Conservation (phyloP, 2,888 invertebrate species). For the Molorchus minor region DNA sequence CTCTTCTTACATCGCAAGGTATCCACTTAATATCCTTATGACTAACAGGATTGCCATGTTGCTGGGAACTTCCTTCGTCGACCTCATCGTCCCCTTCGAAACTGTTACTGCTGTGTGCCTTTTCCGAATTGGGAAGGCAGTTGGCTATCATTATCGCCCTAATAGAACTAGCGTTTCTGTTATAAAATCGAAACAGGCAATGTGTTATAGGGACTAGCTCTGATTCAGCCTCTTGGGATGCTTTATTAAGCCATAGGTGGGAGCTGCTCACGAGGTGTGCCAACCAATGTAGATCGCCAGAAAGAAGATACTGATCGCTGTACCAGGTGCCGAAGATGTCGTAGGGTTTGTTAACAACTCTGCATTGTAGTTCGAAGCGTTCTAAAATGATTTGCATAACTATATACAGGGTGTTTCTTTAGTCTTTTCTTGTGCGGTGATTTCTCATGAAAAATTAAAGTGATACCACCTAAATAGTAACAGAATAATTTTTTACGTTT, state of each 20-base stretch:
- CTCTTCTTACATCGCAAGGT: constrained; percentile 33
- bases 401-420: too few species aligned
- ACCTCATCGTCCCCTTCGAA: constrained; percentile 38
- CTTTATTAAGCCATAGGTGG: constrained; percentile 82
- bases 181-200: constrained; percentile 76
- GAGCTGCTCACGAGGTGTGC: constrained; percentile 79
- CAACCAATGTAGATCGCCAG: constrained; percentile 83
- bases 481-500: neutral
- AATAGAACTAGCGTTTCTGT: constrained; percentile 81
- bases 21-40: constrained; percentile 62
- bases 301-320: constrained; percentile 80
- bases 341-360: constrained; percentile 84
- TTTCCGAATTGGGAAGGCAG: constrained; percentile 66
- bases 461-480: too few species aligned
- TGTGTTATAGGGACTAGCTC: constrained; percentile 82
- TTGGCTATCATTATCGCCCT: constrained; percentile 80
- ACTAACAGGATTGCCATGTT: constrained; percentile 66
- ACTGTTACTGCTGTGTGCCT: constrained; percentile 53
- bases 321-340: constrained; percentile 93
- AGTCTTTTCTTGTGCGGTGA: too few species aligned
- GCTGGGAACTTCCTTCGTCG: constrained; percentile 47
- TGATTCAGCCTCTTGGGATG: constrained; percentile 80
- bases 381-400: constrained; percentile 61
- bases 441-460: neutral
- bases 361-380: constrained; percentile 72